Conservation (phyloP, 2,113 vertebrate species). For the Hemibagrus wyckioides region DNA sequence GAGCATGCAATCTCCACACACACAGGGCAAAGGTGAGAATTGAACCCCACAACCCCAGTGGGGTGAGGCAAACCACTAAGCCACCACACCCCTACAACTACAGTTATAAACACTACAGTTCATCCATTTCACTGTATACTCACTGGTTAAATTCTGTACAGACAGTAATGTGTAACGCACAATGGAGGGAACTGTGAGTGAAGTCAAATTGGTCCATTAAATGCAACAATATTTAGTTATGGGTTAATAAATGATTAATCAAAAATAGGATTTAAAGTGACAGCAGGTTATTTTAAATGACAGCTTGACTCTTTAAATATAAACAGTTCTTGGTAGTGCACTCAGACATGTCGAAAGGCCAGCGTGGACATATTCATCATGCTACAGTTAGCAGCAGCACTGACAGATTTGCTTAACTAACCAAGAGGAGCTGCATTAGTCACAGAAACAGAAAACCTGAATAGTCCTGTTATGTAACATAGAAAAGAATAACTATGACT, state of each 20-base stretch:
- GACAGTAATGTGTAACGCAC: neutral
- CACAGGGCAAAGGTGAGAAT: too few relatives aligned
- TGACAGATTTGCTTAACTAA: neutral
- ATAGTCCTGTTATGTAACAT: neutral
- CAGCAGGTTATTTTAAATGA: neutral
- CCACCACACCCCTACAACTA: too few relatives aligned
- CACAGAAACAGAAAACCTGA: neutral
- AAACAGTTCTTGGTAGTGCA: neutral
- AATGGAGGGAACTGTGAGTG: neutral
- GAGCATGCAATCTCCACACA: too few relatives aligned
- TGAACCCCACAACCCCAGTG: too few relatives aligned
- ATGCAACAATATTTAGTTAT: neutral
- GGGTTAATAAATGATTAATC: neutral
- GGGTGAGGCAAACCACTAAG: too few relatives aligned
- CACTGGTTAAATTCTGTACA: neutral
- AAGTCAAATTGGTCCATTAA: neutral
- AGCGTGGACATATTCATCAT: neutral
- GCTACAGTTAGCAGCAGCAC: neutral
- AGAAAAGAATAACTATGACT: neutral
- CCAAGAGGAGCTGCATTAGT: neutral
- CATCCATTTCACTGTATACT: neutral
- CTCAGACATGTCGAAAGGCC: neutral
- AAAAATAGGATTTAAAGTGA: neutral
- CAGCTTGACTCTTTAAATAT: neutral
- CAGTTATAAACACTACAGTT: neutral